Evolutionary conservation across 2,888 invertebrate genomes (phyloP), one percentile per base, ranked within the genome.

Genomic region (Palloptera scutellata): DNA sequence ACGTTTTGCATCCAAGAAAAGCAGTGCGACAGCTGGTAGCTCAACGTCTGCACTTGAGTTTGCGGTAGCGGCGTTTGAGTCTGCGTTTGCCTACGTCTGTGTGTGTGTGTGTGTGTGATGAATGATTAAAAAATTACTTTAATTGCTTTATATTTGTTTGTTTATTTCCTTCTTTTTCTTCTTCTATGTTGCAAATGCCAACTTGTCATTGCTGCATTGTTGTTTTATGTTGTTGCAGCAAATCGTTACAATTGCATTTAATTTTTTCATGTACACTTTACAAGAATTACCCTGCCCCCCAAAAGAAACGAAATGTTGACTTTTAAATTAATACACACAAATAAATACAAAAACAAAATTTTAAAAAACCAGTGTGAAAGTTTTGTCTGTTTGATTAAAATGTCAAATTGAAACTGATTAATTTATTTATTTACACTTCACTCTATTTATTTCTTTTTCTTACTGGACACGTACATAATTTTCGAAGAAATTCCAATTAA

Each of bases 1-100:
- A 5, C 15, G 48, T 15, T 48, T 60, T 17, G 60, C 48, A 48
- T 60, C 45, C 48, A 48, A 48, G 15, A 48, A 48, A n/a, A 12
- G 10, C 48, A 48, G 13, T n/a, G n/a, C 15, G 48, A 5, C 12
- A 48, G 48, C 15, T 2, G 2, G 15, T 48, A 12, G 2, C 12
- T 15, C 48, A 48, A 2, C 48, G 15, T 48, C 12, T 48, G 15
- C 48, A 43, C 45, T 11, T n/a, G n/a, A n/a, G 30, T 30, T 30
- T 30, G 6, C 30, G 30, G 2, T 30, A 4, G 30, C 30, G 30
- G 30, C 30, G 30, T 30, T 30, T 30, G 30, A 30, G 30, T 30
- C 6, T 30, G 30, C 30, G 30, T 30, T 6, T 30, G 30, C n/a
- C n/a, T n/a, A n/a, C n/a, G n/a, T n/a, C n/a, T 30, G 30, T 30